Conservation (phyloP, 37 sponge, comb jelly and placozoan species). For the Theonella swinhoei region DNA sequence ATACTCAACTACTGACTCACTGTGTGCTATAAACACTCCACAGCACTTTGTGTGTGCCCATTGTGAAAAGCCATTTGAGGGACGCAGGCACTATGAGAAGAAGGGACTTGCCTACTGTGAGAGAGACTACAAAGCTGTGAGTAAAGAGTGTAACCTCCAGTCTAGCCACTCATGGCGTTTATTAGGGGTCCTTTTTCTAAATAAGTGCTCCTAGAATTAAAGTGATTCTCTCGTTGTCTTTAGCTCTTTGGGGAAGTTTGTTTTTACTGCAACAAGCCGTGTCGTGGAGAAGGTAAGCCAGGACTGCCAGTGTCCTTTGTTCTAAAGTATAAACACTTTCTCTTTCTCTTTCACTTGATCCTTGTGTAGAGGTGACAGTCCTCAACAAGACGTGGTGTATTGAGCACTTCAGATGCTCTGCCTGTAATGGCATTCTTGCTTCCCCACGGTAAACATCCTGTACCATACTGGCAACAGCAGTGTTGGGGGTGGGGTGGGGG, state of each 20-base stretch:
- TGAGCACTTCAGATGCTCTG: slow-evolving; percentile 93
- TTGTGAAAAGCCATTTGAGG: slow-evolving; percentile 98
- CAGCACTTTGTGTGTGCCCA: slow-evolving; percentile 98
- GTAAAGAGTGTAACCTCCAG: slow-evolving; percentile 6
- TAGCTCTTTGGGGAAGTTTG: slow-evolving; percentile 96
- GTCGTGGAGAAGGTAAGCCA: slow-evolving; percentile 85
- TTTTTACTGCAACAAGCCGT: slow-evolving; percentile 88
- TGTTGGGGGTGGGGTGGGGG: too few relatives aligned
- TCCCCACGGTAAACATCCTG: slow-evolving; percentile 50
- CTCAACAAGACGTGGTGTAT: slow-evolving; percentile 95
- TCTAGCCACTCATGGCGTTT: too few relatives aligned
- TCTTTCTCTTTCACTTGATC: slow-evolving; percentile 12
- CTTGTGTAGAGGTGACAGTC: slow-evolving; percentile 71
- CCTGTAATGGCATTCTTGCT: slow-evolving; percentile 80
- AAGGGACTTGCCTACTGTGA: slow-evolving; percentile 97
- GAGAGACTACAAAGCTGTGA: slow-evolving; percentile 89
- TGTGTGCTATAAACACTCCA: too few relatives aligned
- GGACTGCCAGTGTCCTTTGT: too few relatives aligned
- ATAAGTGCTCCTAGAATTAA: too few relatives aligned
- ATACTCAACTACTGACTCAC: too few relatives aligned
- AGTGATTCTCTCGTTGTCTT: slow-evolving; percentile 5
- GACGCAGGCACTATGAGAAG: slow-evolving; percentile 93
- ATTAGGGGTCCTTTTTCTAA: too few relatives aligned
- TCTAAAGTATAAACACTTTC: not conserved
- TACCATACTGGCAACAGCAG: too few relatives aligned